Evolutionary conservation across 1,140 invertebrate species (phyloP).

Genomic region (Drosophila nigrodunni): DNA sequence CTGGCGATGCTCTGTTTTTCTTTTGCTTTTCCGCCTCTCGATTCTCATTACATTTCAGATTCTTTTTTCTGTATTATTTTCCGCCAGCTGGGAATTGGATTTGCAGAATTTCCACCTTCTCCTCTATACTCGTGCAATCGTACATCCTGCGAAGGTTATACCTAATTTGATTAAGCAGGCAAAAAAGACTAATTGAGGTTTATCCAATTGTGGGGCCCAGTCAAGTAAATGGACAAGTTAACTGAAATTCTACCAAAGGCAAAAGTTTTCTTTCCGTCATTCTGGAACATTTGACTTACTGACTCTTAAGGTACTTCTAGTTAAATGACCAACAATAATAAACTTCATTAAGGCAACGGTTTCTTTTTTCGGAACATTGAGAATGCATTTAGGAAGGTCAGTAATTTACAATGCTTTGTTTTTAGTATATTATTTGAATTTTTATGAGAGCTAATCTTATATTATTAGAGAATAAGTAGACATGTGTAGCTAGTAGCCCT

Average conservation of each 20-base stretch:
- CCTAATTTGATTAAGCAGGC: constrained; percentile 71
- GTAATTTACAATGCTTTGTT: neutral
- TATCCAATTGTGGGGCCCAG: constrained; percentile 65
- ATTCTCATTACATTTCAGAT: constrained; percentile 54
- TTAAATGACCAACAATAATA: neutral
- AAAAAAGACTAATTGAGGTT: constrained; percentile 75
- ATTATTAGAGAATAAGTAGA: neutral
- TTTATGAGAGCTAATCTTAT: too few relatives aligned
- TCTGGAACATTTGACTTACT: constrained; percentile 5
- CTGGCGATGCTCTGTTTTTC: constrained; percentile 42
- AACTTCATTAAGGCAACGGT: neutral
- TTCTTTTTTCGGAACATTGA: neutral
- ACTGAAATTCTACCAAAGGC: constrained; percentile 12
- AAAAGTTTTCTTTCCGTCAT: constrained; percentile 16
- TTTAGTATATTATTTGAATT: too few relatives aligned
- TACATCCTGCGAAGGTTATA: constrained; percentile 35
- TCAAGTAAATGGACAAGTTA: constrained; percentile 25
- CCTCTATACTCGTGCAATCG: constrained; percentile 4
- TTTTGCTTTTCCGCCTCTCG: constrained; percentile 28
- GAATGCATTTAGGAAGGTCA: neutral
- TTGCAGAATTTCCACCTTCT: constrained; percentile 41
- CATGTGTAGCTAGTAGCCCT: neutral
- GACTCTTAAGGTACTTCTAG: constrained; percentile 9
- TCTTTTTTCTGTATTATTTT: constrained; percentile 68
- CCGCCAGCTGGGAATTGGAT: constrained; percentile 68